phyloP scores from a whole-genome alignment of 37 sponge, comb jelly and placozoan species.

The Mnemiopsis leidyi region DNA sequence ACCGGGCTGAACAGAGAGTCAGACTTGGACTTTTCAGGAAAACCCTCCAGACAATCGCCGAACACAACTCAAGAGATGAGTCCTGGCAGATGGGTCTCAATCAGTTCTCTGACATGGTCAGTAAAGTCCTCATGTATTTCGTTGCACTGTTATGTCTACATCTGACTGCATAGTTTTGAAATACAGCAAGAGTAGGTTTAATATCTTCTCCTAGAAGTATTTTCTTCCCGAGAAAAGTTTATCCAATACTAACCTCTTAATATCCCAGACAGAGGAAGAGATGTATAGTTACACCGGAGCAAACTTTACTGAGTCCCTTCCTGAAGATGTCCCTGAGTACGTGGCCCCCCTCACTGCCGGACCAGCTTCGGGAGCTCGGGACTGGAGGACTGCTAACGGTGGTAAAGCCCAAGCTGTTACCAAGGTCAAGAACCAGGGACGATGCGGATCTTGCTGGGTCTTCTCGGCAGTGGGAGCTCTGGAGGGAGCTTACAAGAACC shows the following conservation, averaged over 20 bases:
- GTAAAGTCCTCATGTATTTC: too few species aligned
- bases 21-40: conserved; percentile 6
- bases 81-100: conserved; percentile 29
- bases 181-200: too few species aligned
- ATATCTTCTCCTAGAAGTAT: too few species aligned
- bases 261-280: not conserved
- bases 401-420: not conserved
- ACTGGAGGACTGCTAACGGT: conserved; percentile 5
- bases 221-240: too few species aligned
- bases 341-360: conserved; percentile 10
- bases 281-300: conserved; percentile 1
- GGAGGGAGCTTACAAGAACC: conserved; percentile 29
- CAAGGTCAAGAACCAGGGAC: conserved; percentile 26
- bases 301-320: not conserved
- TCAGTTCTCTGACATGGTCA: conserved; percentile 27
- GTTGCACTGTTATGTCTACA: too few species aligned
- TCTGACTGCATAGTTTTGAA: too few species aligned
- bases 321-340: not conserved
- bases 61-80: not conserved
- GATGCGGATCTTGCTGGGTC: conserved; percentile 36
- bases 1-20: not conserved
- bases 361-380: not conserved
- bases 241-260: too few species aligned
- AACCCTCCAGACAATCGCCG: not conserved
- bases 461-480: conserved; percentile 28